Evolutionary conservation across 1,140 invertebrate genomes (phyloP).

Genomic region (Dinoponera quadriceps): DNA sequence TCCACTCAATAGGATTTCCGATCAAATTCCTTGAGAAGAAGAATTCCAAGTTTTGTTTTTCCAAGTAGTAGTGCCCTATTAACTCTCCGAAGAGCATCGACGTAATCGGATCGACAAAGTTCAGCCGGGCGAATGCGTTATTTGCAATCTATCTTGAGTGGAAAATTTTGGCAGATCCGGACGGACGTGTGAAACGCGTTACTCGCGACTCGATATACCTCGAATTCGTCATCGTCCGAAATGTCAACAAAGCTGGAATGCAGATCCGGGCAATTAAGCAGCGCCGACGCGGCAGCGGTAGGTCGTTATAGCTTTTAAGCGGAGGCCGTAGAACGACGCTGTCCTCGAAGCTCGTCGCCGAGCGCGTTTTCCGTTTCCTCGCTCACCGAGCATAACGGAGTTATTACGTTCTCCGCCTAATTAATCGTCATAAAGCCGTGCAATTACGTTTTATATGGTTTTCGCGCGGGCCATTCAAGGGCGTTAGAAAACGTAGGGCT

Average conservation of each 20-base stretch:
- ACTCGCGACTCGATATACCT: not conserved
- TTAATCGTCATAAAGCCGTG: conserved; percentile 52
- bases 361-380: conserved; percentile 37
- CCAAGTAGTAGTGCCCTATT: not conserved
- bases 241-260: not conserved
- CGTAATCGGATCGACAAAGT: too few species aligned
- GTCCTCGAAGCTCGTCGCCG: not conserved
- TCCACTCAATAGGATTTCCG: too few species aligned
- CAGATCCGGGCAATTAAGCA: not conserved
- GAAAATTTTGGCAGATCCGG: too few species aligned
- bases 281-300: not conserved
- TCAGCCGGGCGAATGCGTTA: not conserved
- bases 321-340: conserved; percentile 3
- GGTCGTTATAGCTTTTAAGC: conserved; percentile 13
- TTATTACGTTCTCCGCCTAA: conserved; percentile 50
- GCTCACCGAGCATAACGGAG: conserved; percentile 33
- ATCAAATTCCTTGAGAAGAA: too few species aligned
- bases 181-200: not conserved
- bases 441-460: conserved; percentile 53
- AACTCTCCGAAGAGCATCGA: not conserved
- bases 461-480: conserved; percentile 25
- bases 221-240: not conserved
- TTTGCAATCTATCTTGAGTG: not conserved
- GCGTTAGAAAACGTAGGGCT: conserved; percentile 33
- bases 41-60: too few species aligned